phyloP scores from a whole-genome alignment of 2,797 vertebrate genomes.

The Discoglossus pictus region DNA sequence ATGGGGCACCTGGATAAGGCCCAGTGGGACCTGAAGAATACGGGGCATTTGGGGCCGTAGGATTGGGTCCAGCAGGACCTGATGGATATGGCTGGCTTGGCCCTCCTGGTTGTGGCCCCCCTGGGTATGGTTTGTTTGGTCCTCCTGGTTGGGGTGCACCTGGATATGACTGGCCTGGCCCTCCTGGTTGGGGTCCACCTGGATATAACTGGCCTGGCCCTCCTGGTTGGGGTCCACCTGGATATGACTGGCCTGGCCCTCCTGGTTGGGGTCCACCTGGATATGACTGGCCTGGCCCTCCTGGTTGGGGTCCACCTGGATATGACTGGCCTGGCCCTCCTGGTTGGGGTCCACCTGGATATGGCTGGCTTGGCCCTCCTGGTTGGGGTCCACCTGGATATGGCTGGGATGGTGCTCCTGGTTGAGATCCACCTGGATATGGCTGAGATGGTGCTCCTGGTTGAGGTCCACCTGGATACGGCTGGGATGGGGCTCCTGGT shows the following conservation, averaged over 20 bases:
- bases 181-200: conserved; percentile 67
- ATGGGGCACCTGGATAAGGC: conserved; percentile 72
- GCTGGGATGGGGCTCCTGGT: conserved; percentile 63
- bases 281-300: conserved; percentile 66
- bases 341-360: conserved; percentile 53
- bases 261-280: conserved; percentile 69
- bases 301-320: conserved; percentile 19
- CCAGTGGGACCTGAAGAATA: conserved; percentile 59
- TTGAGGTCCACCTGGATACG: conserved; percentile 63
- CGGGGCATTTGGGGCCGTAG: conserved; percentile 32
- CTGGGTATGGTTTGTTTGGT: conserved; percentile 70
- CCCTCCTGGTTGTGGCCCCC: conserved; percentile 68
- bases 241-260: conserved; percentile 66
- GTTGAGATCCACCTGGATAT: conserved; percentile 67
- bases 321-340: conserved; percentile 69
- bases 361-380: conserved; percentile 67
- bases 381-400: conserved; percentile 58
- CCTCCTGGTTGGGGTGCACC: conserved; percentile 63
- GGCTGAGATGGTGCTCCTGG: conserved; percentile 68
- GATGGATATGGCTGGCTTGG: conserved; percentile 71
- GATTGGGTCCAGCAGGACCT: conserved; percentile 28
- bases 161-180: conserved; percentile 52
- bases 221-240: conserved; percentile 61
- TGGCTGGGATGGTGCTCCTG: conserved; percentile 55
- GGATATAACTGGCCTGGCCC: conserved; percentile 68